Evolutionary conservation across 2,888 invertebrate species (phyloP).

Genomic region (Steinernema hermaphroditum): DNA sequence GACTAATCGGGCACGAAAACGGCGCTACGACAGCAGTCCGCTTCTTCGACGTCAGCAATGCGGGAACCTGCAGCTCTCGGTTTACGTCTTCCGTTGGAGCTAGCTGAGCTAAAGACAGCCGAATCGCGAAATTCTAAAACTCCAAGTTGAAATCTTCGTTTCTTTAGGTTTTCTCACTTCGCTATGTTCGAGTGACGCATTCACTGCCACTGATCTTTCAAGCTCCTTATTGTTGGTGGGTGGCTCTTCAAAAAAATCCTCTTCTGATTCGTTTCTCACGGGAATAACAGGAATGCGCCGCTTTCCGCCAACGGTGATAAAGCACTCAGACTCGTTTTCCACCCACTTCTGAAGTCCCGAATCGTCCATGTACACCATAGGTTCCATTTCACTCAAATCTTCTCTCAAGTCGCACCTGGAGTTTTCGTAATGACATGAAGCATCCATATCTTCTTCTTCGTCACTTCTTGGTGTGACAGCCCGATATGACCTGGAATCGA

Average conservation of each 20-base stretch:
- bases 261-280: constrained; percentile 4
- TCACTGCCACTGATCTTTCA: neutral
- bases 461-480: constrained; percentile 14
- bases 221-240: constrained; percentile 6
- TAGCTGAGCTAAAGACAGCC: neutral
- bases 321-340: neutral
- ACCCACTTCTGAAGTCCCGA: neutral
- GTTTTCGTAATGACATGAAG: neutral
- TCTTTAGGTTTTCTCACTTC: neutral
- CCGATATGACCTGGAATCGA: neutral
- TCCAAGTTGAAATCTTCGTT: neutral
- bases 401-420: neutral
- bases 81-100: neutral
- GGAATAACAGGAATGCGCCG: constrained; percentile 11
- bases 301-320: neutral
- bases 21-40: neutral
- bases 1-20: constrained; percentile 15
- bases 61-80: neutral
- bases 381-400: constrained; percentile 9
- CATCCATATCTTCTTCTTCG: neutral
- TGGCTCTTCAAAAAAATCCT: constrained; percentile 27
- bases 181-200: neutral
- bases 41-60: neutral
- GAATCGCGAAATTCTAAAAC: constrained; percentile 9
- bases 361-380: neutral